Evolutionary conservation across 1,140 invertebrate genomes (phyloP), one percentile per base, ranked within the genome.

Genomic region (Anastatus disparis): DNA sequence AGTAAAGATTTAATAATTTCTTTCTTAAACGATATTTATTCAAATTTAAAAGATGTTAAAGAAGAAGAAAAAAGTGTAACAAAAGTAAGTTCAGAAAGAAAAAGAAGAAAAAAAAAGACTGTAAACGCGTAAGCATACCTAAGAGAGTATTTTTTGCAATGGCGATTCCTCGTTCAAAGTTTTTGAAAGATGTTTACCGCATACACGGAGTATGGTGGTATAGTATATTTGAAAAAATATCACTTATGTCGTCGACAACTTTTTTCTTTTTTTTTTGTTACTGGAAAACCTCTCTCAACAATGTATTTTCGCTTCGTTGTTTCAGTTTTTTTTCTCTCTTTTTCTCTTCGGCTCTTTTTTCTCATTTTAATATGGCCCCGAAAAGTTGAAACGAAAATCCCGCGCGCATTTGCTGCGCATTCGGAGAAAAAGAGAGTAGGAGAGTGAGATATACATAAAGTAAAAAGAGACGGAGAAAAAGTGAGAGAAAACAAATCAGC

Each of bases 161-260:
- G 26, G 20, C 31, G 4, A 35, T 35, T 4, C 38, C 24, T 55
- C 48, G 62, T 53, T 35, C 24, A 40, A 65, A 55, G 62, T 65
- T 65, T 52, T 65, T 65, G 62, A 65, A 55, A 65, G 62, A 65
- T 53, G 50, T 55, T 65, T 65, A 65, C 62, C 46, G 22, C 61
- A 40, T 50, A 38, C 31, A 42, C 48, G 4, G 31, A 4, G 31
- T 10, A 10, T 35, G 10, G 4, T 6, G 4, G 10, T 10, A 31
- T 29, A 56, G 64, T 35, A 40, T 46, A 56, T 56, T 56, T 52
- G 52, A 66, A 66, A 65, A 55, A 66, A 66, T 65, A 65, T 65
- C 62, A 65, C 50, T 66, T 26, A 44, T 56, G 26, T 46, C 64
- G 64, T 24, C 17, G 38, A 6, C 13, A 67, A 58, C 52, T 58